Base-by-base conservation (phyloP, 2,113 vertebrate genomes). In the Illadopsis cleaveri region DNA sequence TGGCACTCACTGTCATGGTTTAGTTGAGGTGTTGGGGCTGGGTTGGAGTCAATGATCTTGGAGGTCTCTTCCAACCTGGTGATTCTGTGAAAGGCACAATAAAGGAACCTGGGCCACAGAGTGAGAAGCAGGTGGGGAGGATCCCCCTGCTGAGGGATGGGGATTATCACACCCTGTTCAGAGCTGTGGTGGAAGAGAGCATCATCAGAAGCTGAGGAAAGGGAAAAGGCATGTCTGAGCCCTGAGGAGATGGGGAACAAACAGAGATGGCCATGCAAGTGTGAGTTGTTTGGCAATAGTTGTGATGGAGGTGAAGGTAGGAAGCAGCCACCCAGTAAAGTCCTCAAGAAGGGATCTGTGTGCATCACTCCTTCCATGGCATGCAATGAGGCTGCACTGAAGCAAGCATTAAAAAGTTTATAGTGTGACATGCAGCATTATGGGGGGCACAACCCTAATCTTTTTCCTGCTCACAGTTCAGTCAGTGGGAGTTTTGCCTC, bases 121-220 rank as follows among this genome's bases (percentile, higher is more conserved):
- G 54, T 0, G 1, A 80, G 53, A 44, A 77, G 27, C 1, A 60
- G 16, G 9, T 23, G 23, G n/a, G 22, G 33, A 50, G 53, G 33
- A 8, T 62, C 4, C 8, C 0, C 1, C 27, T 38, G 5, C 5
- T 35, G 50, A 42, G 45, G 24, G 28, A 20, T 0, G 0, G 0
- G 0, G 33, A 23, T 72, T 33, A 9, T 28, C 3, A 1, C 4
- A 4, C 27, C 19, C 12, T 17, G 14, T 12, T 56, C 19, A 16
- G 53, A 42, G 15, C n/a, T 65, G 1, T 44, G 35, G 18, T 64
- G 31, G 21, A 85, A 73, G n/a, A 69, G 4, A 50, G 5, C 30
- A 5, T 20, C 3, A 2, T 44, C 50, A 44, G 31, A 58, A 8
- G 24, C 35, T 5, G 2, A 68, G 33, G 33, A 72, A 42, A 45